Conservation (phyloP, 2,113 vertebrate genomes). For the zebrafish (Danio rerio) region DNA sequence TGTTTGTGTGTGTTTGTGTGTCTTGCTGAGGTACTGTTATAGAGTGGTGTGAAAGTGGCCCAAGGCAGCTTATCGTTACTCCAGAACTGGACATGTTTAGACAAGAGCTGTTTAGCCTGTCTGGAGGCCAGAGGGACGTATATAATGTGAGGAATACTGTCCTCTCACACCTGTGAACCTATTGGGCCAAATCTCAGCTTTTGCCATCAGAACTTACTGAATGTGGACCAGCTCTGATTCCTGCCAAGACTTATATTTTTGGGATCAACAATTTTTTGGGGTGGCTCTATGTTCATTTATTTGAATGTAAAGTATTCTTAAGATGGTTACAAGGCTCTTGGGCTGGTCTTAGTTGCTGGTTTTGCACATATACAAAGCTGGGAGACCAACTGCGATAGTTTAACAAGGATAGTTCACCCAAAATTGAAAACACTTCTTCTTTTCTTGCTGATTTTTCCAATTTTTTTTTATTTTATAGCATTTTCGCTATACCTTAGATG, state of each 20-base stretch:
- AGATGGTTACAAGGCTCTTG: not conserved
- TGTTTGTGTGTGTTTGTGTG: slow-evolving; percentile 11
- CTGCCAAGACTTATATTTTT: not conserved
- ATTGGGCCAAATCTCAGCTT: not conserved
- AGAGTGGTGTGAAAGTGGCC: not conserved
- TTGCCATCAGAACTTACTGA: not conserved
- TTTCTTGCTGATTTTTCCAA: no score
- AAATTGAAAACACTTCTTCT: no score
- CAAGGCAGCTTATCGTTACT: not conserved
- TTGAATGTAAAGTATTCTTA: not conserved
- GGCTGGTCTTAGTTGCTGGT: not conserved
- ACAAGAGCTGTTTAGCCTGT: slow-evolving; percentile 5
- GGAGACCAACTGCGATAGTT: no score
- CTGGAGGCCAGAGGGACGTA: slow-evolving; percentile 3
- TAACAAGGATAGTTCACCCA: no score
- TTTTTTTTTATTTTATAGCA: no score
- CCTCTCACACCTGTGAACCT: slow-evolving; percentile 12
- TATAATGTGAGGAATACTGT: not conserved
- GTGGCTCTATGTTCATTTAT: not conserved
- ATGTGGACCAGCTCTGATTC: not conserved
- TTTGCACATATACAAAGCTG: not conserved
- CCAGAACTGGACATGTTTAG: slow-evolving; percentile 3
- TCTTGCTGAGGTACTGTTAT: slow-evolving; percentile 19
- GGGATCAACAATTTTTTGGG: not conserved
- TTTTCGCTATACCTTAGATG: no score